A percentile compares a stretch with the other conserved stretches of the same genome.
Evolutionary conservation across 2,888 invertebrate species (phyloP).

Genomic region (Ophion ventricosus): DNA sequence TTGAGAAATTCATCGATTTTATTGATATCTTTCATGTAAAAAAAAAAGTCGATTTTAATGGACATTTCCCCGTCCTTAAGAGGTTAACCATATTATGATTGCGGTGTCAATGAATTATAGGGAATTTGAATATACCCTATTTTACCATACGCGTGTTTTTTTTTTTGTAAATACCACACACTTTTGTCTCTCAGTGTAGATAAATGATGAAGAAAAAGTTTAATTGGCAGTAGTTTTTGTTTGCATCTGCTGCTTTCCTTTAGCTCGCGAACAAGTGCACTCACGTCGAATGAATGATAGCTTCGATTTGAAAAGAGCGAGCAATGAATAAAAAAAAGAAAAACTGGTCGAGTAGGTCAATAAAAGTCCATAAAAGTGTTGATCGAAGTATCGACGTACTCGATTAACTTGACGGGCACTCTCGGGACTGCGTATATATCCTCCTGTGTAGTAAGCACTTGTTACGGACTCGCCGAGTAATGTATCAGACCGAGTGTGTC

Average conservation of each 20-base stretch:
- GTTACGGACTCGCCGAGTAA: constrained; percentile 3
- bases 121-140: no score
- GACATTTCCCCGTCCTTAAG: no score
- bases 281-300: constrained; percentile 43
- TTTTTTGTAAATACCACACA: no score
- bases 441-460: constrained; percentile 23
- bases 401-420: constrained; percentile 49
- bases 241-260: neutral
- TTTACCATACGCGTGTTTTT: no score
- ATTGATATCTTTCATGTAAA: no score
- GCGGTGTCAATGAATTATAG: no score
- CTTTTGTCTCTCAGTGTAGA: no score
- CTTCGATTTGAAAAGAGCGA: constrained; percentile 7
- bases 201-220: constrained; percentile 11
- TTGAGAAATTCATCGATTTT: no score
- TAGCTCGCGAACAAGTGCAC: constrained; percentile 39
- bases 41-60: no score
- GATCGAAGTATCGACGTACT: constrained; percentile 27
- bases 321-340: constrained; percentile 4
- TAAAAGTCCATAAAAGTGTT: constrained; percentile 62
- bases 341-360: constrained; percentile 60
- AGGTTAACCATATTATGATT: no score
- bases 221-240: constrained; percentile 28
- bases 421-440: constrained; percentile 33
- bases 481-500: constrained; percentile 36